phyloP scores from a whole-genome alignment of 2,888 invertebrate genomes.

The Gari tellinella region DNA sequence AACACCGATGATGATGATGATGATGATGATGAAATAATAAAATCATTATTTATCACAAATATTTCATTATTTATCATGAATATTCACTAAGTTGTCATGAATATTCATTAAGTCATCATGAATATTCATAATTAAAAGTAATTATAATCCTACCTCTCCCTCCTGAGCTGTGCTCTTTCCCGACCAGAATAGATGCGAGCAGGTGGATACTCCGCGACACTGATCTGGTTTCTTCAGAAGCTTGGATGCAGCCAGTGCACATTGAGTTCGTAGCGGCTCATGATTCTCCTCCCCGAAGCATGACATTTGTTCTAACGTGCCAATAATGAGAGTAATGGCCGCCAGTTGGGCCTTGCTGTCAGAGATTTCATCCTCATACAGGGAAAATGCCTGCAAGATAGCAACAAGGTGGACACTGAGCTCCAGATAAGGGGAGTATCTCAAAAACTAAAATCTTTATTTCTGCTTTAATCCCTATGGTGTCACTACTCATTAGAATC shows the following conservation, averaged over 20 bases:
- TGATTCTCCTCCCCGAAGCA: constrained; percentile 99
- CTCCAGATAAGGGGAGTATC: too few species aligned
- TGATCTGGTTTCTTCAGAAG: constrained; percentile 99
- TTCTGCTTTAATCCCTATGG: too few species aligned
- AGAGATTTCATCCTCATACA: constrained; percentile 98
- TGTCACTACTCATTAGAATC: too few species aligned
- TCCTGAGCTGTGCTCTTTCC: constrained; percentile 85
- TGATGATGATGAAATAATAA: too few species aligned
- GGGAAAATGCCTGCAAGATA: constrained; percentile 91
- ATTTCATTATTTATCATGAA: too few species aligned
- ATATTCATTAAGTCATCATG: too few species aligned
- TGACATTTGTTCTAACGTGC: constrained; percentile 96
- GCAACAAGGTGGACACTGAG: too few species aligned
- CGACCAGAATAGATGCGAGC: constrained; percentile 99
- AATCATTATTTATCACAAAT: too few species aligned
- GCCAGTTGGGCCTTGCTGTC: constrained; percentile 98
- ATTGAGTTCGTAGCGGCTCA: constrained; percentile 97
- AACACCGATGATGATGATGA: too few species aligned
- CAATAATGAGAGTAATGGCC: constrained; percentile 97
- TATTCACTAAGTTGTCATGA: too few species aligned
- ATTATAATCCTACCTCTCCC: constrained; percentile 67
- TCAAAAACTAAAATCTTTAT: too few species aligned
- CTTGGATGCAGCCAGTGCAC: constrained; percentile 97
- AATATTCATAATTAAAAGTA: too few species aligned
- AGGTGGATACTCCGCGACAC: constrained; percentile 96